Evolutionary conservation across 2,888 invertebrate species (phyloP), one percentile per base, ranked within the genome.

Genomic region (Drosophila mimica): DNA sequence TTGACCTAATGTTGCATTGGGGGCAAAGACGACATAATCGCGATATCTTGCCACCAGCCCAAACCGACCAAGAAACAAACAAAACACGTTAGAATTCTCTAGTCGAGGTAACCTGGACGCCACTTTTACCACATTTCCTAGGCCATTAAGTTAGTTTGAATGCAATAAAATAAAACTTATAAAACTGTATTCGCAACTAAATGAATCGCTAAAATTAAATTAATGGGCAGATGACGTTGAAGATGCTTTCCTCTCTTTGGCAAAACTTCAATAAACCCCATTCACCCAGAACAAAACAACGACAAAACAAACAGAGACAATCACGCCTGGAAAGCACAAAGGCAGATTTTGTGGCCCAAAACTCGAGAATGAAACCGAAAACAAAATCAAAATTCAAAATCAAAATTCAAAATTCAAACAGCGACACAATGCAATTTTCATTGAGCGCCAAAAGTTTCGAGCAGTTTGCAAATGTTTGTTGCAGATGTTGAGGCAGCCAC

Each of bases 391-490:
- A 48, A 5, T 36, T 20, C 8, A 51, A 51, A 67, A 53, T 20
- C 8, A 51, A 51, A 67, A 53, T 58, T 57, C 56, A 43, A 70
- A 61, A 46, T 49, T 56, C 51, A 61, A 57, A 61, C 56, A 65
- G 43, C 51, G 59, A 59, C 68, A 83, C 82, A 86, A 82, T 89
- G 88, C 90, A 86, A 88, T 86, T 89, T 84, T 84, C 85, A 89
- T 85, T 88, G 81, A 74, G 90, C 86, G 79, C 65, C 72, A 81
- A 83, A 83, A 83, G 85, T 83, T 89, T 83, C 48, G 15, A 56
- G 25, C 51, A 43, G 65, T 72, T 62, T 56, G 59, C 46, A 58
- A 54, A 30, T 38, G 56, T 58, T 30, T 40, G 79, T 28, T 40
- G 83, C 63, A 58, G 59, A 65, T 69, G 63, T 63, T 66, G 53